phyloP scores from a whole-genome alignment of 1,140 invertebrate genomes.

The Linepithema humile region DNA sequence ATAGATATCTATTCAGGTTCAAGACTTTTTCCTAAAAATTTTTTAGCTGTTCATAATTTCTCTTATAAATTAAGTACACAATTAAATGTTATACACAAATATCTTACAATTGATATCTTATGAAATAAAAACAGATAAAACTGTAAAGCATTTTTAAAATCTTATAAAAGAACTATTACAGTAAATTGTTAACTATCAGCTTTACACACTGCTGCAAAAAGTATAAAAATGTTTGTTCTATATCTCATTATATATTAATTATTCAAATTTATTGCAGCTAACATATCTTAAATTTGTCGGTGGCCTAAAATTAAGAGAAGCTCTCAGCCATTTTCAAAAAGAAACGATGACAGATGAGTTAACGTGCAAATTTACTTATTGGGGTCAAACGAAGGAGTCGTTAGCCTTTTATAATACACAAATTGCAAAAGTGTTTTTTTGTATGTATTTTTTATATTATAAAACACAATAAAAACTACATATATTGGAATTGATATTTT shows the following conservation, averaged over 20 bases:
- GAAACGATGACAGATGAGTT: not conserved
- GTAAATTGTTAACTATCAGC: not conserved
- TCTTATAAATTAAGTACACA: no score
- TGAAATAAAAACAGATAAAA: no score
- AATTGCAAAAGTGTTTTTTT: not conserved
- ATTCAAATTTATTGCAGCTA: no score
- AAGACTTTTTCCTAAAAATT: no score
- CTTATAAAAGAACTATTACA: not conserved
- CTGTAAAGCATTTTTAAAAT: not conserved
- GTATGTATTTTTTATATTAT: no score
- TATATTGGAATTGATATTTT: not conserved
- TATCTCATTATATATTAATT: no score
- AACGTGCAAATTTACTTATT: not conserved
- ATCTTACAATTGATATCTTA: no score
- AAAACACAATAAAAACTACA: no score
- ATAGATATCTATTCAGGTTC: no score
- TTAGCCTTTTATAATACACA: not conserved
- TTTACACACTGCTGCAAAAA: no score
- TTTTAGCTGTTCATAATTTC: not conserved
- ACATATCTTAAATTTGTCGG: not conserved
- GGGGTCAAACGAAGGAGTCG: not conserved
- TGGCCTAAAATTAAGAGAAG: not conserved
- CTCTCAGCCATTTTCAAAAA: not conserved
- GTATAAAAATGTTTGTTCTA: no score
- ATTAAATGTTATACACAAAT: no score